Conservation (phyloP, 2,888 invertebrate genomes). For the Sepioteuthis lessoniana region DNA sequence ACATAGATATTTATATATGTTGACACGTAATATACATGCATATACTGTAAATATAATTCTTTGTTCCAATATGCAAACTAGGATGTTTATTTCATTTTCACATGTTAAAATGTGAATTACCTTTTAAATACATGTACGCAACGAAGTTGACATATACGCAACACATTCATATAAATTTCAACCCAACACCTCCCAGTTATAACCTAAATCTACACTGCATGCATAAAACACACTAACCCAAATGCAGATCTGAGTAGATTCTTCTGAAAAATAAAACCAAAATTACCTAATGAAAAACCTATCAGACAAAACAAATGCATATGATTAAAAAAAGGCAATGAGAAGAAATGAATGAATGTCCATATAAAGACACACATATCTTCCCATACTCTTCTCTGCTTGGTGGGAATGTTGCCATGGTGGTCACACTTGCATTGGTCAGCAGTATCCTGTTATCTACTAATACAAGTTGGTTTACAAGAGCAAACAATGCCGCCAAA, state of each 20-base stretch:
- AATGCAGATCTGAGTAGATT: neutral
- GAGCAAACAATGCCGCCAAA: neutral
- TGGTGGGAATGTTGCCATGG: neutral
- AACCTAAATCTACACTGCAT: too few species aligned
- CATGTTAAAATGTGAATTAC: too few species aligned
- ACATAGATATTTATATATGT: too few species aligned
- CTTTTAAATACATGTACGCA: too few species aligned
- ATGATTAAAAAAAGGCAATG: neutral
- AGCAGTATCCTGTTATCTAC: neutral
- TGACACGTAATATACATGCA: too few species aligned
- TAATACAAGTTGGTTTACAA: neutral
- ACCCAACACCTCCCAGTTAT: too few species aligned
- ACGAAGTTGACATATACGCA: too few species aligned
- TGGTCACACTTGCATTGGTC: neutral
- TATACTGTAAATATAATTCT: too few species aligned
- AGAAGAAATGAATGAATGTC: neutral
- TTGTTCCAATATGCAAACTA: too few species aligned
- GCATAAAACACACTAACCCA: neutral
- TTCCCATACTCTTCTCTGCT: accelerated
- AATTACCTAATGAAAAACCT: neutral
- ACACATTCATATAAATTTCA: too few species aligned
- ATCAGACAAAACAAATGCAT: neutral
- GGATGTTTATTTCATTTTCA: too few species aligned
- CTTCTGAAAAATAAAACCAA: neutral
- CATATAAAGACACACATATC: too few species aligned